Evolutionary conservation across 64 coral and sea anemone species (phyloP).

Genomic region (Dendronephthya gigantea): DNA sequence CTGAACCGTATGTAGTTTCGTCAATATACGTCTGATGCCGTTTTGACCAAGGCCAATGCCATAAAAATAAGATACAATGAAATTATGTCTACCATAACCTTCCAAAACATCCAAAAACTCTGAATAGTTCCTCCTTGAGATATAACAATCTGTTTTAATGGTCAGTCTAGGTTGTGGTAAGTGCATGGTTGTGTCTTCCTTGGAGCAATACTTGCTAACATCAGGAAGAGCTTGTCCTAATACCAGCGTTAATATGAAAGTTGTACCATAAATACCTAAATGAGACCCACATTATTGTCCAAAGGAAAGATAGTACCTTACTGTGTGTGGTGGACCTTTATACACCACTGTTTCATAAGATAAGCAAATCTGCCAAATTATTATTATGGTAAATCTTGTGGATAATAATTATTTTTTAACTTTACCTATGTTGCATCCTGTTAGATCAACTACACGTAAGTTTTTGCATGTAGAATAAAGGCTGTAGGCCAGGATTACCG

Average conservation of each 20-base stretch:
- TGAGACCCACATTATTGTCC: no score
- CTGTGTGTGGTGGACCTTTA: no score
- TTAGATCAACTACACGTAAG: not conserved
- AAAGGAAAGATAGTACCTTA: no score
- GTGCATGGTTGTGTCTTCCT: not conserved
- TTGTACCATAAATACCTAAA: not conserved
- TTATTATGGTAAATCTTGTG: no score
- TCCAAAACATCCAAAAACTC: not conserved
- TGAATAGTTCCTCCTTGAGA: not conserved
- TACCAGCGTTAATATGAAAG: not conserved
- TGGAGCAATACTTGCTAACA: not conserved
- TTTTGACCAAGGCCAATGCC: not conserved
- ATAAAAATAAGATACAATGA: not conserved
- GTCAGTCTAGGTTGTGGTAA: not conserved
- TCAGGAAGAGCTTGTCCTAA: not conserved
- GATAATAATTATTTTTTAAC: not conserved
- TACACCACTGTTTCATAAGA: no score
- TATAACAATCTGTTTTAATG: not conserved
- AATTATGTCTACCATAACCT: not conserved
- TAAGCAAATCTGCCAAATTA: no score
- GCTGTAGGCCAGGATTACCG: not conserved
- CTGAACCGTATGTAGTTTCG: not conserved
- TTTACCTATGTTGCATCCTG: constrained; percentile 5
- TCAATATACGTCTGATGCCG: not conserved
- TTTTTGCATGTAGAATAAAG: not conserved